phyloP scores from a whole-genome alignment of 2,888 invertebrate species.

The Molanna angustata region DNA sequence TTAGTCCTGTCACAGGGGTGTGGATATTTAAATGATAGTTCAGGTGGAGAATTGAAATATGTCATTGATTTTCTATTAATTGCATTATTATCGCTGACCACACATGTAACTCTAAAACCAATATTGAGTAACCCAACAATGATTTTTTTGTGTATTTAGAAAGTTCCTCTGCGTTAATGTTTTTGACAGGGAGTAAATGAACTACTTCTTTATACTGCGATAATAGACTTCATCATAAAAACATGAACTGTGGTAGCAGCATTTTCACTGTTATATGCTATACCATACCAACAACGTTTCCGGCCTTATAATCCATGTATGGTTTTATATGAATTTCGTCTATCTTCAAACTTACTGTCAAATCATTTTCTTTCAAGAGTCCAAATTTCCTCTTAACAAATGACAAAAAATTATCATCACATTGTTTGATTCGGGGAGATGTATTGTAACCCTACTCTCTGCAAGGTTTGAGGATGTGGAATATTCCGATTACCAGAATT shows the following conservation, averaged over 20 bases:
- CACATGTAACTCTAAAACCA: background rate
- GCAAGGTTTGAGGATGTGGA: background rate
- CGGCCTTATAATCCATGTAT: background rate
- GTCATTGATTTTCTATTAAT: background rate
- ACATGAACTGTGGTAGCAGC: background rate
- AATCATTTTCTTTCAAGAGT: background rate
- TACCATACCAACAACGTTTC: background rate
- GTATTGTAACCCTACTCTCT: background rate
- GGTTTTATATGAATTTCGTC: conserved; percentile 1
- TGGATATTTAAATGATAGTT: background rate
- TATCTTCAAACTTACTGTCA: background rate
- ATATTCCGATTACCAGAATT: background rate
- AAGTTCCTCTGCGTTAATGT: background rate
- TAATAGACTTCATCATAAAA: background rate
- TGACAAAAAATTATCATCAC: background rate
- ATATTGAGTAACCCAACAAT: no score
- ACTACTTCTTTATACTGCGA: background rate
- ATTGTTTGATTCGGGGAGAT: background rate
- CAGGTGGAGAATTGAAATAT: background rate
- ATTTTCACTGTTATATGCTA: background rate
- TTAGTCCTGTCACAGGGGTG: background rate
- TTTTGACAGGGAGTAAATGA: background rate
- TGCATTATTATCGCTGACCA: background rate
- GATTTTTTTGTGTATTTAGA: background rate
- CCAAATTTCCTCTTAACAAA: background rate